Conservation (phyloP, 1,140 invertebrate species). For the Brachionus sp. region DNA sequence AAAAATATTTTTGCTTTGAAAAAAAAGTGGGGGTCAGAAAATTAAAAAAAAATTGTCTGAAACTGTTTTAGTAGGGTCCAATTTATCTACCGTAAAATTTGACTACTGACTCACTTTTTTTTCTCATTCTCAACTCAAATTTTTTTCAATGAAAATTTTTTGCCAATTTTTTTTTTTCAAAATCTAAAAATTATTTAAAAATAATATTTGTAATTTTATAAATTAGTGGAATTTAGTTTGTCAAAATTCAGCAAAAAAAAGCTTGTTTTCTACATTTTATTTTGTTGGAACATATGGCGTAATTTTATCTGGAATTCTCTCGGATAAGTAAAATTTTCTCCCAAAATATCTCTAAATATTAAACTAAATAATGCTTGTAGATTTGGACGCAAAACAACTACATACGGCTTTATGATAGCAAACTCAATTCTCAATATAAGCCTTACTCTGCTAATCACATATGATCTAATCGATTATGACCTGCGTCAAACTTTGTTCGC, state of each 20-base stretch:
- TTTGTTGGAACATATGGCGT: slow-evolving; percentile 10
- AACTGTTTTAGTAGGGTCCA: no score
- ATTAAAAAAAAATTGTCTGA: no score
- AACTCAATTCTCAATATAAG: slow-evolving; percentile 4
- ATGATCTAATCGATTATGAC: neutral
- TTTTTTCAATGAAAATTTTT: no score
- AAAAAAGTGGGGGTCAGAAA: no score
- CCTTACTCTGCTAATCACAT: neutral
- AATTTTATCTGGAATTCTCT: slow-evolving; percentile 20
- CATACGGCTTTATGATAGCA: neutral
- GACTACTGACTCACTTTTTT: no score
- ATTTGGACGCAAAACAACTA: slow-evolving; percentile 36
- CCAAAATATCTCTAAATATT: neutral
- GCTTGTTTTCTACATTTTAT: slow-evolving; percentile 38
- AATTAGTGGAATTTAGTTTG: slow-evolving; percentile 36
- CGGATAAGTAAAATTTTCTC: neutral
- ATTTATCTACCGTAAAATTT: no score
- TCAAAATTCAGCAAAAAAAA: neutral
- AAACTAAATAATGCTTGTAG: neutral
- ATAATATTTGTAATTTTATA: no score
- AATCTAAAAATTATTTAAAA: no score
- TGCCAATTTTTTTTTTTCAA: no score
- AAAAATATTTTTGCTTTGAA: no score
- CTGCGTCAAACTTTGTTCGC: neutral
- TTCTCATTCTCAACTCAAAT: no score